Evolutionary conservation across 2,113 vertebrate species (phyloP).

Genomic region (Coryphaenoides rupestris): DNA sequence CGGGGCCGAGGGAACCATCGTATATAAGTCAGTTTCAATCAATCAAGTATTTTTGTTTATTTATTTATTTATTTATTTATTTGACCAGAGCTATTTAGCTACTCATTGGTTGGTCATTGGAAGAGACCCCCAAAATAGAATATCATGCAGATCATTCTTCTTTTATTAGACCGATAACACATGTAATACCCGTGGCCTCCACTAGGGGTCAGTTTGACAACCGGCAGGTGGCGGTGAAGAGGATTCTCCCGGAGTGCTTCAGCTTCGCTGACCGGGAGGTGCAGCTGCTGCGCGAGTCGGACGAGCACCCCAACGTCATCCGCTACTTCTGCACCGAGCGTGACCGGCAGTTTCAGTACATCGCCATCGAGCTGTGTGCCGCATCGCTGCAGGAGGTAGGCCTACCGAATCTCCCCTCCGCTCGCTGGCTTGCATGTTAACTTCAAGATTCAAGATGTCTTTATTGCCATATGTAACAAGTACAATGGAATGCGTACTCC

Average conservation of each 20-base stretch:
- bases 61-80: no score
- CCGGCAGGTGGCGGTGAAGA: constrained; percentile 89
- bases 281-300: constrained; percentile 89
- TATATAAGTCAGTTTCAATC: constrained; percentile 85
- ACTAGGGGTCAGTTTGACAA: constrained; percentile 91
- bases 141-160: no score
- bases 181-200: neutral
- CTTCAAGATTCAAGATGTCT: no score
- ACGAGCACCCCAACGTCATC: constrained; percentile 95
- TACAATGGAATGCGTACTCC: no score
- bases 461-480: no score
- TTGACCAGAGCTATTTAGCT: no score
- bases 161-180: neutral
- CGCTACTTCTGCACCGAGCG: constrained; percentile 96
- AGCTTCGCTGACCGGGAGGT: constrained; percentile 96
- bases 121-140: no score
- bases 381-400: constrained; percentile 91
- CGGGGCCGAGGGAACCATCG: constrained; percentile 95
- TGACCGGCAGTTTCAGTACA: constrained; percentile 98
- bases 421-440: no score
- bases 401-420: no score
- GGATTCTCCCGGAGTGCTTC: constrained; percentile 96
- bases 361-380: constrained; percentile 91
- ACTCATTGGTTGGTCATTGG: neutral
- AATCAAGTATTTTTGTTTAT: no score